These are phyloP conservation scores for Protula sp. DNA, from an alignment of 2,888 invertebrate genomes.

Conservation along the genomic window DNA sequence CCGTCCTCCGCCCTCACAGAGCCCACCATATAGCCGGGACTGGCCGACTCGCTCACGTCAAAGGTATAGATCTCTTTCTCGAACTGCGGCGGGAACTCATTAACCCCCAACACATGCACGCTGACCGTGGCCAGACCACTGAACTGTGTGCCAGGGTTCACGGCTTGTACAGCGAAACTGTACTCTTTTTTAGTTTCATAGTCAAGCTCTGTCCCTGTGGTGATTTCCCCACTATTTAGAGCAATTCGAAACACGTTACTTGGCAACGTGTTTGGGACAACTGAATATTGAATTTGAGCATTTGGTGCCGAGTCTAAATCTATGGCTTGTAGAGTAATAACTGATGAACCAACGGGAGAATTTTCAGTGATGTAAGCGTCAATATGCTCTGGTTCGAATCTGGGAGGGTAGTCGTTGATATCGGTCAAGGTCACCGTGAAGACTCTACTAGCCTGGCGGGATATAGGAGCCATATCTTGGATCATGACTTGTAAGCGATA, in stretches of 20 bases:
- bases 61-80: constrained; percentile 32
- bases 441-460: constrained; percentile 71
- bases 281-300: too few relatives aligned
- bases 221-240: constrained; percentile 68
- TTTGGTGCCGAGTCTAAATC: constrained; percentile 87
- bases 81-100: constrained; percentile 43
- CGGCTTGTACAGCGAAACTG: constrained; percentile 71
- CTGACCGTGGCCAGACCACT: constrained; percentile 24
- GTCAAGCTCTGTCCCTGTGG: constrained; percentile 73
- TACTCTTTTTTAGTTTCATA: constrained; percentile 78
- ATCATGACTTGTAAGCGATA: constrained; percentile 84
- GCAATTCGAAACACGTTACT: constrained; percentile 65
- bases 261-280: constrained; percentile 44
- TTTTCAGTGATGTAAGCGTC: constrained; percentile 79
- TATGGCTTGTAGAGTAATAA: constrained; percentile 63
- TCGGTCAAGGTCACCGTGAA: constrained; percentile 82
- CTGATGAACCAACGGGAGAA: constrained; percentile 66
- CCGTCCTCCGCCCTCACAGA: constrained; percentile 36
- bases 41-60: constrained; percentile 40
- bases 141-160: constrained; percentile 67
- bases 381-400: constrained; percentile 72
- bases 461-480: constrained; percentile 76
- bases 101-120: constrained; percentile 40
- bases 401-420: constrained; percentile 80
- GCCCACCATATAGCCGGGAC: constrained; percentile 30